A percentile compares a stretch with the other conserved stretches of the same genome.
These are phyloP conservation scores for Mamestra configurata DNA, from an alignment of 1,140 invertebrate genomes.

Conservation along the genomic window DNA sequence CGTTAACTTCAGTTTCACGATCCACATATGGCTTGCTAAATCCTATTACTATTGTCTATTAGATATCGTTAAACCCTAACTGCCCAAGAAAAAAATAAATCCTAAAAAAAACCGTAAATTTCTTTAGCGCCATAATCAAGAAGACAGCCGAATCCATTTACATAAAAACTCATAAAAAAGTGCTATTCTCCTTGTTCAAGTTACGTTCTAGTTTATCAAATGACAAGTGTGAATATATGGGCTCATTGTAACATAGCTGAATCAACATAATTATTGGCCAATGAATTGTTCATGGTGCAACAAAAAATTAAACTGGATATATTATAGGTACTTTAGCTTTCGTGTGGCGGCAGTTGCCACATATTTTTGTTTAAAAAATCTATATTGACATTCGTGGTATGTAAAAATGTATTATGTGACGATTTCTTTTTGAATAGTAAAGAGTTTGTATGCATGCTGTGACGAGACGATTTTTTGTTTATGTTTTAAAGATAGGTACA, in stretches of 20 bases:
- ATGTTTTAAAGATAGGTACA: background rate
- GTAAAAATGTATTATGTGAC: background rate
- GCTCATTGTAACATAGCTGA: slow-evolving; percentile 38
- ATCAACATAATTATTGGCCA: slow-evolving; percentile 46
- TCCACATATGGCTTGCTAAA: too few species aligned
- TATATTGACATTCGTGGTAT: slow-evolving; percentile 30
- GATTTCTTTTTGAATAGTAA: background rate
- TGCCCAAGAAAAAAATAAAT: too few species aligned
- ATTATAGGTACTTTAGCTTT: slow-evolving; percentile 15
- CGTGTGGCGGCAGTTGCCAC: slow-evolving; percentile 13
- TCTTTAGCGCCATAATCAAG: background rate
- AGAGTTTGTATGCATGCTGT: background rate
- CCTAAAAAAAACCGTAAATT: background rate
- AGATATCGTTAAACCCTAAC: too few species aligned
- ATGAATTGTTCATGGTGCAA: slow-evolving; percentile 24
- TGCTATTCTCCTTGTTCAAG: background rate
- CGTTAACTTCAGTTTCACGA: too few species aligned
- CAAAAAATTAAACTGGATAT: slow-evolving; percentile 19
- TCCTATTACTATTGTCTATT: too few species aligned
- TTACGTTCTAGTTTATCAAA: slow-evolving; percentile 25
- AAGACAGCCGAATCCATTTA: slow-evolving; percentile 15
- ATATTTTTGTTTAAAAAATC: slow-evolving; percentile 48
- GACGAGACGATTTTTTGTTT: background rate
- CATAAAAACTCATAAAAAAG: slow-evolving; percentile 9
- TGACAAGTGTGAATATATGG: slow-evolving; percentile 46